phyloP scores from a whole-genome alignment of 2,797 vertebrate genomes.

The Danio tinwini region DNA sequence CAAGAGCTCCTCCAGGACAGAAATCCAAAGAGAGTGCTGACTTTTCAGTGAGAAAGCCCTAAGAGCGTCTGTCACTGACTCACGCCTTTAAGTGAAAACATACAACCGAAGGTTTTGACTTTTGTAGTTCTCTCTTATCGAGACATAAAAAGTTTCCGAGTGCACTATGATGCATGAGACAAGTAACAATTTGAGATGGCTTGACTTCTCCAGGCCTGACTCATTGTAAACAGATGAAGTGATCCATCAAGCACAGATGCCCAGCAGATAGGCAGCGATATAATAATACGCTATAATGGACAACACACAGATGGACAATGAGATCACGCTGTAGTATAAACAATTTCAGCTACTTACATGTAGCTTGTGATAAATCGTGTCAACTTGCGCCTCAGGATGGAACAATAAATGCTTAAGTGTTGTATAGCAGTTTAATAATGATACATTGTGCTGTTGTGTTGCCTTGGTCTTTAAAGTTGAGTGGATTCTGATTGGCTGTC shows the following conservation, averaged over 20 bases:
- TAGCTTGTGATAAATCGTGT: constrained; percentile 2
- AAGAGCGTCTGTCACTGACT: constrained; percentile 45
- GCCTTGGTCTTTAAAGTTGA: background rate
- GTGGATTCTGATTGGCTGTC: background rate
- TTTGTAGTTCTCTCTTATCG: constrained; percentile 10
- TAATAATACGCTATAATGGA: constrained; percentile 19
- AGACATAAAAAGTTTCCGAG: constrained; percentile 23
- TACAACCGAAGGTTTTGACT: constrained; percentile 21
- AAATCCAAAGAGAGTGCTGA: constrained; percentile 50
- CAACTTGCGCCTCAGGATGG: background rate
- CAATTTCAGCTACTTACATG: background rate
- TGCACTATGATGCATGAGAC: constrained; percentile 18
- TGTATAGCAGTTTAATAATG: background rate
- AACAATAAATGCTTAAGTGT: background rate
- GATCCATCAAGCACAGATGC: constrained; percentile 28
- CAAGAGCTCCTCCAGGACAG: constrained; percentile 46
- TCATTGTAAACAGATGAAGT: constrained; percentile 39
- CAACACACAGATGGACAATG: constrained; percentile 28
- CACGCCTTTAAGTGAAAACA: constrained; percentile 43
- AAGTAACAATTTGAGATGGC: constrained; percentile 4
- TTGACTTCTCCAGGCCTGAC: constrained; percentile 28
- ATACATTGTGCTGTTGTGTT: background rate
- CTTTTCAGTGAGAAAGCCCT: constrained; percentile 47
- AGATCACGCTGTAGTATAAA: background rate
- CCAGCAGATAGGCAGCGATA: constrained; percentile 5